Base-by-base conservation (phyloP, 2,888 invertebrate genomes). In the Liodrosophila aerea region DNA sequence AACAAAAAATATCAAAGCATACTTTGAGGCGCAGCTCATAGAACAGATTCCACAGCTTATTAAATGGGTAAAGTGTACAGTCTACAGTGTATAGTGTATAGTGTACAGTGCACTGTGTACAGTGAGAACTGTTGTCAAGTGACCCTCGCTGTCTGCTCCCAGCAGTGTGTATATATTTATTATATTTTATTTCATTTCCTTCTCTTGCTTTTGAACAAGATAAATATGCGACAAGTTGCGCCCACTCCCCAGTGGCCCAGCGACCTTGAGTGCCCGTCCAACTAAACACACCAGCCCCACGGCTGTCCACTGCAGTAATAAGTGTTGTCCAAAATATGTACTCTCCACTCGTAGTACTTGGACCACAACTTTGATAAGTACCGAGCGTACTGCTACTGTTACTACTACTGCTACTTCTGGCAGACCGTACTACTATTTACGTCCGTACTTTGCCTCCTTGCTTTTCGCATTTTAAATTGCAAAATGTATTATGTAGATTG, bases 211-310 rank as follows among this genome's bases (percentile, higher is more conserved):
- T 30, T 3, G 34, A 34, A 50, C 62, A 58, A 75, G 44, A 56
- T 63, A 73, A 73, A 75, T 71, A 73, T 71, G 76, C 76, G 76
- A 58, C 76, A 74, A 73, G 70, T 69, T 68, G 56, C 49, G 34
- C 34, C 67, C 64, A 46, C 22, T 22, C 37, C n/a, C 16, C n/a
- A 22, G 22, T 15, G 50, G 31, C 53, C 16, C 41, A 43, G 31
- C 53, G 57, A 66, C 72, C 75, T 69, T 64, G 46, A 64, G 68
- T 68, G 40, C 22, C 41, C 39, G 27, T 54, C 57, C 64, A 18
- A 8, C 22, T 33, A 22, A 12, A 54, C 47, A 46, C 40, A n/a
- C 34, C 34, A 27, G 69, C 60, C 22, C 73, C 69, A 52, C 51
- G 53, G 62, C 64, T 69, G 71, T 64, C 66, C 60, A 58, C 46